These are phyloP conservation scores for Heliconius himera DNA, from an alignment of 1,140 invertebrate species.

Conservation along the genomic window DNA sequence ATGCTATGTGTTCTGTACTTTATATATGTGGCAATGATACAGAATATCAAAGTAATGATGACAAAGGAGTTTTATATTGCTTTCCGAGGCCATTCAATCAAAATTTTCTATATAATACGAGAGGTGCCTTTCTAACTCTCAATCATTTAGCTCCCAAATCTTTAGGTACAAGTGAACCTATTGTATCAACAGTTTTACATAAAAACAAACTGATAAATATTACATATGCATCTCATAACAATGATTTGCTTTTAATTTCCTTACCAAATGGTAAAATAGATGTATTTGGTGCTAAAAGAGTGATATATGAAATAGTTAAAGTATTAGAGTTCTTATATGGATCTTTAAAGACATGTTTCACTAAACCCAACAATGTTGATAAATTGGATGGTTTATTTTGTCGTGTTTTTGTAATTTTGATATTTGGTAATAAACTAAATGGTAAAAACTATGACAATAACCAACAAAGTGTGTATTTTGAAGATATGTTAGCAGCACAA, in stretches of 20 bases:
- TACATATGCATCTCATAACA: slow-evolving; percentile 80
- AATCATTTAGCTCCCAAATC: slow-evolving; percentile 86
- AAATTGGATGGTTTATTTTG: slow-evolving; percentile 70
- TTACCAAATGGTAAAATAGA: slow-evolving; percentile 76
- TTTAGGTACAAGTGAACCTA: slow-evolving; percentile 81
- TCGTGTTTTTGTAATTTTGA: slow-evolving; percentile 58
- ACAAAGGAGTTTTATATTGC: slow-evolving; percentile 85
- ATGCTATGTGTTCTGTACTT: slow-evolving; percentile 83
- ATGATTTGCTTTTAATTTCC: slow-evolving; percentile 81
- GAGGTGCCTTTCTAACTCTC: slow-evolving; percentile 86
- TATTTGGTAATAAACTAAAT: slow-evolving; percentile 45
- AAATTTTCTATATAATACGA: slow-evolving; percentile 82
- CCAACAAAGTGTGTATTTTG: slow-evolving; percentile 46
- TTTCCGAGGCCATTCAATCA: slow-evolving; percentile 85
- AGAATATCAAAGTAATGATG: slow-evolving; percentile 83
- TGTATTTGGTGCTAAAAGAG: slow-evolving; percentile 66
- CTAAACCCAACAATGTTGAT: slow-evolving; percentile 70
- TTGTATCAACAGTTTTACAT: slow-evolving; percentile 81
- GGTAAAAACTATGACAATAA: slow-evolving; percentile 33
- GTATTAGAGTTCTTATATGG: slow-evolving; percentile 72
- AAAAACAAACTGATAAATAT: slow-evolving; percentile 82
- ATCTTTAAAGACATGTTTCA: slow-evolving; percentile 68
- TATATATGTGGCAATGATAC: slow-evolving; percentile 84
- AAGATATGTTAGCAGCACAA: slow-evolving; percentile 79
- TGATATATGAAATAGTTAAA: slow-evolving; percentile 77